These are phyloP conservation scores for Luperina testacea DNA, from an alignment of 2,888 invertebrate species.

Conservation along the genomic window DNA sequence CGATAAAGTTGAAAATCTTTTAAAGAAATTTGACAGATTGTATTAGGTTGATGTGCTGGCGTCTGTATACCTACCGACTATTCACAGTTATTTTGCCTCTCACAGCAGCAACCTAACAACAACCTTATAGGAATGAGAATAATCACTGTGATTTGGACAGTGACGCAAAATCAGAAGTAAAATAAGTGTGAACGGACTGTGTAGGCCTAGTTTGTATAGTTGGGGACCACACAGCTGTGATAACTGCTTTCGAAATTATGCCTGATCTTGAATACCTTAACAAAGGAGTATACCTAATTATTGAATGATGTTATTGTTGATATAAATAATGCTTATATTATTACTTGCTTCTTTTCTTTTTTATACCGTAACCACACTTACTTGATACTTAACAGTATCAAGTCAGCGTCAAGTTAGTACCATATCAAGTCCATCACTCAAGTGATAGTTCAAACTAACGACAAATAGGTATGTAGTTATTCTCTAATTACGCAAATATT, in stretches of 20 bases:
- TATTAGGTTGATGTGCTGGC: too few relatives aligned
- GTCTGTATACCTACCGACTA: not conserved
- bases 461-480: not conserved
- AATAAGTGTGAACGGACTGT: not conserved
- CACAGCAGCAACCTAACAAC: not conserved
- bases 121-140: not conserved
- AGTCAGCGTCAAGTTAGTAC: not conserved
- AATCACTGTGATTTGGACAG: not conserved
- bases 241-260: slow-evolving; percentile 4
- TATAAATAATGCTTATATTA: not conserved
- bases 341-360: not conserved
- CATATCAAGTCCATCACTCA: not conserved
- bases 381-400: too few relatives aligned
- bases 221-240: slow-evolving; percentile 23
- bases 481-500: too few relatives aligned
- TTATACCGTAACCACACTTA: not conserved
- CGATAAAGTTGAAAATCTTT: too few relatives aligned
- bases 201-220: not conserved
- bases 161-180: not conserved
- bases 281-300: not conserved
- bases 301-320: slow-evolving; percentile 3
- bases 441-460: not conserved
- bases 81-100: not conserved
- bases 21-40: too few relatives aligned
- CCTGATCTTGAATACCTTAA: not conserved